Base-by-base conservation (phyloP, 2,888 invertebrate genomes). In the Amitus sp. region DNA sequence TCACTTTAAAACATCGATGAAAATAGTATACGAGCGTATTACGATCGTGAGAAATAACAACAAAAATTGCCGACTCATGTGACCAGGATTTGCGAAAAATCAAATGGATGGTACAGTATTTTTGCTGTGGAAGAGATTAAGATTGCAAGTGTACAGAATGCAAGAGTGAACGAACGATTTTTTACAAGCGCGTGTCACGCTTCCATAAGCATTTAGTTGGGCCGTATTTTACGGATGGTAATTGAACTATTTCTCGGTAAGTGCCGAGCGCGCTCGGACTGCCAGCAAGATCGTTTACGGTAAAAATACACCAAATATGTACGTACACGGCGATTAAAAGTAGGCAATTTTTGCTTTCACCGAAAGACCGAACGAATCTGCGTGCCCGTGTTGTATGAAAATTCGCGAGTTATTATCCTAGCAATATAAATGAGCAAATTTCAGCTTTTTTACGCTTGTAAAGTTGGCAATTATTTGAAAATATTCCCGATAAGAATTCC, bases 311-410 rank as follows among this genome's bases (percentile, higher is more conserved):
- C 34, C 13, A n/a, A 34, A 34, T 34, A 34, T 34, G 17, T 40
- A 15, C 17, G 40, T 17, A 40, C n/a, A n/a, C 17, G 40, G 17
- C 40, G 40, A 40, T 46, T 47, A 62, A 9, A n/a, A 33, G 56
- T 52, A 46, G 30, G 47, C 45, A 49, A 43, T 51, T 64, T 64
- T 64, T 53, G 57, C 56, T 64, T 42, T 45, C 49, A 50, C 53
- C 50, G 58, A 67, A 67, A 70, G 62, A 55, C 56, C 52, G 55
- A 34, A 56, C 53, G 43, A 50, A 62, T 57, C 67, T 70, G 73
- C 77, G 76, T 77, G 77, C 71, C 71, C 62, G 65, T 37, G 55
- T 47, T 54, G 67, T 70, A 69, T 77, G 76, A 77, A 70, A 66
- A 64, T 66, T 62, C 66, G 42, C 57, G 64, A 61, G 62, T 70